Conservation (phyloP, 2,797 vertebrate genomes). For the Heteromormyrus szaboi region DNA sequence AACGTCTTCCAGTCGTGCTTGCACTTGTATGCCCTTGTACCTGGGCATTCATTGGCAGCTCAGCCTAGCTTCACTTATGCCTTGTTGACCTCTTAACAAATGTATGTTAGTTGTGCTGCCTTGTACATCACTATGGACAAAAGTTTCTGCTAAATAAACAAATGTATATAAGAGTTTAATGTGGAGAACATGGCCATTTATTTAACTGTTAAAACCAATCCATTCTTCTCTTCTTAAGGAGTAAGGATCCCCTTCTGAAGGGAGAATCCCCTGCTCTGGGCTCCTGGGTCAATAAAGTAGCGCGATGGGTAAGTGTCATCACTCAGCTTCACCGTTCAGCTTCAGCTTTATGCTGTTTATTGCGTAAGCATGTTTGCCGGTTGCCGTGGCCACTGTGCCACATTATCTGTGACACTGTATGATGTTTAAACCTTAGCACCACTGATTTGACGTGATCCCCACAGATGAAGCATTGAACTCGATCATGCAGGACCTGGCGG, state of each 20-base stretch:
- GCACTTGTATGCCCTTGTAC: not conserved
- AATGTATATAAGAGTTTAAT: not conserved
- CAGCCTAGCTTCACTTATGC: not conserved
- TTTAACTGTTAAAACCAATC: not conserved
- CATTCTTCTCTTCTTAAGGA: conserved; percentile 52
- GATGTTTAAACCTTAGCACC: not conserved
- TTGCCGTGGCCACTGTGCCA: not conserved
- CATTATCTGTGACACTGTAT: not conserved
- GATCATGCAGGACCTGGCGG: conserved; percentile 98
- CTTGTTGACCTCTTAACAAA: not conserved
- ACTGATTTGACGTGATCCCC: conserved; percentile 23
- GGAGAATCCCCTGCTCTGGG: conserved; percentile 72
- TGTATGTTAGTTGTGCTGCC: not conserved
- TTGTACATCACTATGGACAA: not conserved
- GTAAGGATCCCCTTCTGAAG: conserved; percentile 75
- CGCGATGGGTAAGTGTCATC: conserved; percentile 77
- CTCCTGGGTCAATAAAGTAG: conserved; percentile 70
- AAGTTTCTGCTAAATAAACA: not conserved
- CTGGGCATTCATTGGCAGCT: not conserved
- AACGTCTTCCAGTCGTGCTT: not conserved
- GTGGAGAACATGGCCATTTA: not conserved
- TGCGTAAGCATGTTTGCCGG: not conserved
- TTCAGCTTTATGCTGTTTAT: not conserved
- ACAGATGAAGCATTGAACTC: conserved; percentile 95
- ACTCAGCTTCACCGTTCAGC: not conserved